phyloP scores from a whole-genome alignment of 2,113 vertebrate genomes.

The Aepyceros melampus region DNA sequence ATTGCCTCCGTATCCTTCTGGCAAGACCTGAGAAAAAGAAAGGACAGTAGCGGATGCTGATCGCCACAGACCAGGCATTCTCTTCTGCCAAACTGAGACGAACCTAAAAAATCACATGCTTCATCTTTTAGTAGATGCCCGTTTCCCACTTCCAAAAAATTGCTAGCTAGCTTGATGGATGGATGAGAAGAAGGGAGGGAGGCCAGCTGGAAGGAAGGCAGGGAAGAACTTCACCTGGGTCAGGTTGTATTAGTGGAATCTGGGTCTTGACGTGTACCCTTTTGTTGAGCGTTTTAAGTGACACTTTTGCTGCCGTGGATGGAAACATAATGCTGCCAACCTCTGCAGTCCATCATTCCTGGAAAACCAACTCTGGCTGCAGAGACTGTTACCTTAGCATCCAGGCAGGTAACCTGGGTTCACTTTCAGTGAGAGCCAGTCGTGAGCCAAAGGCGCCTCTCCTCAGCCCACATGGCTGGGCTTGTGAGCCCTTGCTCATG shows the following conservation, averaged over 20 bases:
- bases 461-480: not conserved
- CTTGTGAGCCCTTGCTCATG: accelerated
- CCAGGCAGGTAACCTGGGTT: not conserved
- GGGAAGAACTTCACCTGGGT: not conserved
- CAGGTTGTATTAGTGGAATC: not conserved
- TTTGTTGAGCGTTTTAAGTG: not conserved
- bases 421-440: not conserved
- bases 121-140: not conserved
- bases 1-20: not conserved
- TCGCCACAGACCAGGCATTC: not conserved
- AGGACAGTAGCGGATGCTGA: not conserved
- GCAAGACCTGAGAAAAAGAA: conserved; percentile 22
- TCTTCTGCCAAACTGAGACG: not conserved
- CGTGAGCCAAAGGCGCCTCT: not conserved
- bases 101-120: not conserved
- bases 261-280: not conserved
- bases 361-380: not conserved
- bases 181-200: not conserved
- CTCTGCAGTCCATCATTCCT: not conserved
- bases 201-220: not conserved
- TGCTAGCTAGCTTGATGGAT: not conserved
- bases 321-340: not conserved
- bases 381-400: not conserved
- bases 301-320: not conserved
- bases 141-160: not conserved